Conservation (phyloP, 2,888 invertebrate species). For the Rhamphomyia laevipes region DNA sequence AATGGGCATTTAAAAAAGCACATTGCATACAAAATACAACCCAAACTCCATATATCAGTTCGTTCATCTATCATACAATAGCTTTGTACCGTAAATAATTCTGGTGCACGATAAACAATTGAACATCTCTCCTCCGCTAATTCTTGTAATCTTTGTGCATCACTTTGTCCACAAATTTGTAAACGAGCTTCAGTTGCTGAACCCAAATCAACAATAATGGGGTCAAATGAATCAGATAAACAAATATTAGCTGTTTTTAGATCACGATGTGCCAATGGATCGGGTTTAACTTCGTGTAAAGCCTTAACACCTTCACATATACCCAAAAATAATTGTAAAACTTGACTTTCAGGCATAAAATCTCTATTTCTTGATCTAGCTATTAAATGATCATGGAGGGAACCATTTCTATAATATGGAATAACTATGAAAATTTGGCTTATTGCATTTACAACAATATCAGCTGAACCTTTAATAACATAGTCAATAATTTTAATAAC, state of each 20-base stretch:
- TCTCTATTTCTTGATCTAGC: conserved; percentile 45
- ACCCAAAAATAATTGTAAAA: conserved; percentile 56
- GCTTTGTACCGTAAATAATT: conserved; percentile 73
- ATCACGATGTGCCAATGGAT: conserved; percentile 70
- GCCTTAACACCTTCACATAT: conserved; percentile 64
- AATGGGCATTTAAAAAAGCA: conserved; percentile 78
- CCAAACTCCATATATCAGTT: conserved; percentile 82
- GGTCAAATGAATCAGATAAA: conserved; percentile 54
- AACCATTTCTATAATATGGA: conserved; percentile 69
- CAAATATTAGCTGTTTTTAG: conserved; percentile 78
- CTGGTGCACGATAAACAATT: conserved; percentile 81
- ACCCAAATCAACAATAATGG: conserved; percentile 75
- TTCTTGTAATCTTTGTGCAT: conserved; percentile 63
- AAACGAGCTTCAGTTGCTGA: conserved; percentile 52
- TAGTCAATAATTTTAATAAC: conserved; percentile 62
- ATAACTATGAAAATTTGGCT: conserved; percentile 62
- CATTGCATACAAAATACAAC: conserved; percentile 74
- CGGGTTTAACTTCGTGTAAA: conserved; percentile 60
- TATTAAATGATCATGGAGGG: conserved; percentile 57
- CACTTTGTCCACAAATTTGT: conserved; percentile 51
- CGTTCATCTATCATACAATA: conserved; percentile 70
- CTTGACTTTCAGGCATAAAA: conserved; percentile 50
- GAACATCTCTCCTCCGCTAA: conserved; percentile 73
- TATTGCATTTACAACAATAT: conserved; percentile 53
- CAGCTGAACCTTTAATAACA: conserved; percentile 49